Conservation (phyloP, 2,113 vertebrate species). For the Urocitellus parryii region DNA sequence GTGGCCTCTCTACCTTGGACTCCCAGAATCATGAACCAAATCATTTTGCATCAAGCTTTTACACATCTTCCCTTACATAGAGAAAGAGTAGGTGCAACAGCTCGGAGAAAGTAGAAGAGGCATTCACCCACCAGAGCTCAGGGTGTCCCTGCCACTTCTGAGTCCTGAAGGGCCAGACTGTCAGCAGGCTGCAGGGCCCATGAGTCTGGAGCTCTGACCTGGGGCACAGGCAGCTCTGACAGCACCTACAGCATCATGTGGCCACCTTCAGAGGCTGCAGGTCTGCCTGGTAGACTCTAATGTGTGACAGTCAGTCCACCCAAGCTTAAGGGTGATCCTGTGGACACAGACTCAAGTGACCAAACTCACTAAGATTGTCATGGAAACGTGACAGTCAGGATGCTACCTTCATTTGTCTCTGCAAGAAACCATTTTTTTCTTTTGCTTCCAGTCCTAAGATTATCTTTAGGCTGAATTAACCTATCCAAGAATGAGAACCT, state of each 20-base stretch:
- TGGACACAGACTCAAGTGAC: neutral
- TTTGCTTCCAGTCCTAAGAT: neutral
- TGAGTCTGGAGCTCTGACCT: too few species aligned
- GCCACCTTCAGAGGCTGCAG: neutral
- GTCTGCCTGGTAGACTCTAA: neutral
- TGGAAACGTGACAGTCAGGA: neutral
- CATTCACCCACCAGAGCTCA: neutral
- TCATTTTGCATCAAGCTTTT: neutral
- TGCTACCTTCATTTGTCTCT: neutral
- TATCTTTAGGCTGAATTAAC: neutral
- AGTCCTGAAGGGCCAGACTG: neutral
- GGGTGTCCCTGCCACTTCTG: neutral
- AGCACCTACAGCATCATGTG: neutral
- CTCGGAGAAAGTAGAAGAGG: too few species aligned
- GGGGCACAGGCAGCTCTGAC: too few species aligned
- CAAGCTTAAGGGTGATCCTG: too few species aligned
- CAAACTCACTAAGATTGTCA: neutral
- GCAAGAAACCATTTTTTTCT: neutral
- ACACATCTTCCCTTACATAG: neutral
- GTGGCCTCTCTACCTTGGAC: neutral
- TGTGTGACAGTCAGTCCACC: neutral
- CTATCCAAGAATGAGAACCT: neutral
- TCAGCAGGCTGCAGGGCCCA: neutral
- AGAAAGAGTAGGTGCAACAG: too few species aligned
- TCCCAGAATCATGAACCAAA: neutral